Evolutionary conservation across 2,113 vertebrate species (phyloP).

Genomic region (Bujurquina vittata): DNA sequence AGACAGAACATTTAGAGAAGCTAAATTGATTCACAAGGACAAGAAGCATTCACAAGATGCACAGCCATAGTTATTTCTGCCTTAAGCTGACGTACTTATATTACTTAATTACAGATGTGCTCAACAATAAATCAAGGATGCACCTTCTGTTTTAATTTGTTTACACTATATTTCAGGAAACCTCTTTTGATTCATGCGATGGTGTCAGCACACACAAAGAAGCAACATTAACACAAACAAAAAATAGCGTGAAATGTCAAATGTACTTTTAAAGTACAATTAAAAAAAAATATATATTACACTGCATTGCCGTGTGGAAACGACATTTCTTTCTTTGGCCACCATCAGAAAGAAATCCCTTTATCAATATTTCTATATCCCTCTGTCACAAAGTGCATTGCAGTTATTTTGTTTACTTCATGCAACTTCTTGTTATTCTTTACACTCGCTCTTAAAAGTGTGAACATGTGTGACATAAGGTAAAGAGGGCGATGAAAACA

Average conservation of each 20-base stretch:
- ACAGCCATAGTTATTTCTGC: not conserved
- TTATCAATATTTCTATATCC: not conserved
- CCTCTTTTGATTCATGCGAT: not conserved
- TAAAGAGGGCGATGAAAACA: conserved; percentile 75
- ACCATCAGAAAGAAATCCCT: not conserved
- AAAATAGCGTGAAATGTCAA: not conserved
- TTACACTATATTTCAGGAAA: conserved; percentile 2
- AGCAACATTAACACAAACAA: not conserved
- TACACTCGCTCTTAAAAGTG: conserved; percentile 42
- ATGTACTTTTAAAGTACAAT: not conserved
- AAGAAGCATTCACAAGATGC: conserved; percentile 7
- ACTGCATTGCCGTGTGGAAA: not conserved
- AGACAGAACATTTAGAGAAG: conserved; percentile 36
- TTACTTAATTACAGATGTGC: conserved; percentile 1
- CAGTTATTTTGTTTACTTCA: conserved; percentile 9
- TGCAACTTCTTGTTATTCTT: conserved; percentile 33
- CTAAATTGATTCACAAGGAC: conserved; percentile 23
- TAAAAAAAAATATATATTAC: not conserved
- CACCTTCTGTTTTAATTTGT: conserved; percentile 2
- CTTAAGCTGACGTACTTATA: not conserved
- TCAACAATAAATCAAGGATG: not conserved
- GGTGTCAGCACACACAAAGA: not conserved
- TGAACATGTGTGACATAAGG: conserved; percentile 78
- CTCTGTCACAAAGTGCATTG: not conserved
- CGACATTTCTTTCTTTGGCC: not conserved